Evolutionary conservation across 2,888 invertebrate species (phyloP).

Genomic region (Leptura quadrifasciata): DNA sequence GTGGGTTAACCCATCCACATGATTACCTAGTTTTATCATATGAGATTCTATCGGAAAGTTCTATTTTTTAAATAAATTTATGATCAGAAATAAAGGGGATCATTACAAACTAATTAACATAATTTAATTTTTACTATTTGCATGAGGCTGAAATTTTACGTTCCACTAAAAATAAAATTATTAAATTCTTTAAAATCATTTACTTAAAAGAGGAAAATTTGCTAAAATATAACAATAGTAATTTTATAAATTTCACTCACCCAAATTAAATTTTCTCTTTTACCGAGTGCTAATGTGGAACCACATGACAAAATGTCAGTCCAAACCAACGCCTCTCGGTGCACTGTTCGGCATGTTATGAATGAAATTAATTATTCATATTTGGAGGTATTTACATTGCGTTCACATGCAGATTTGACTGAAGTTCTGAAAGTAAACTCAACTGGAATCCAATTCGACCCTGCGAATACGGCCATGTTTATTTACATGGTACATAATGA

Average conservation of each 20-base stretch:
- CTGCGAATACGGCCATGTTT: neutral
- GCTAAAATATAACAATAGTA: neutral
- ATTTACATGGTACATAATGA: neutral
- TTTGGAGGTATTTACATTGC: slow-evolving; percentile 17
- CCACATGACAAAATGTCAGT: neutral
- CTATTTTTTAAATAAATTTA: too few relatives aligned
- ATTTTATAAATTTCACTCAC: neutral
- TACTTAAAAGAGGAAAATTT: neutral
- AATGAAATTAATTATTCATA: slow-evolving; percentile 23
- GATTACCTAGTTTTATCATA: too few relatives aligned
- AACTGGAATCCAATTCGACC: slow-evolving; percentile 3
- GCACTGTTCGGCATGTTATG: neutral
- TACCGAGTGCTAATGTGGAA: neutral
- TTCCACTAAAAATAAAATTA: too few relatives aligned
- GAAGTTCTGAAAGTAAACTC: slow-evolving; percentile 9
- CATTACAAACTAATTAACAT: too few relatives aligned
- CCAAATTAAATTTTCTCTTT: neutral
- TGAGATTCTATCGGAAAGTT: too few relatives aligned
- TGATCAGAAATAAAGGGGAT: too few relatives aligned
- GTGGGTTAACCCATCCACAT: too few relatives aligned
- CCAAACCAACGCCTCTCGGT: neutral
- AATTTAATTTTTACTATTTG: too few relatives aligned
- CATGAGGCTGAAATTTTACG: too few relatives aligned
- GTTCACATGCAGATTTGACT: slow-evolving; percentile 6
- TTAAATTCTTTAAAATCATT: too few relatives aligned